A percentile compares a stretch with the other conserved stretches of the same genome.
Evolutionary conservation across 64 coral and sea anemone species (phyloP).

Genomic region (Astreopora myriophthalma): DNA sequence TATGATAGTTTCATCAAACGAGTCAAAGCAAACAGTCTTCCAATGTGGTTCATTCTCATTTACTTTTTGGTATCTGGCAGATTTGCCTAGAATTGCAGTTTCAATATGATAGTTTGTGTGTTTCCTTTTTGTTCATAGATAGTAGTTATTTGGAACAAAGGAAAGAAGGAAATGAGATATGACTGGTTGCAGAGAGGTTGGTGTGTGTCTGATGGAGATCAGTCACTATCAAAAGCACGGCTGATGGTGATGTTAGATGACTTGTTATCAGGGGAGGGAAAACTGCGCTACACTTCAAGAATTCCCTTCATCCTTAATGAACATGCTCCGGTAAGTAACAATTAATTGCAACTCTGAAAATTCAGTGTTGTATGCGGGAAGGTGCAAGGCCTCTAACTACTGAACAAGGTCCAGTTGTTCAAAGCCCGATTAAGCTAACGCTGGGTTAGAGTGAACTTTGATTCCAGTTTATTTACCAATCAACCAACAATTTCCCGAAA

Average conservation of each 20-base stretch:
- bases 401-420: no score
- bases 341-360: no score
- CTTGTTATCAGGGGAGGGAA: constrained; percentile 66
- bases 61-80: no score
- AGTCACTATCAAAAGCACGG: background rate
- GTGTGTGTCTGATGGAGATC: constrained; percentile 48
- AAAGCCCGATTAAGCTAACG: no score
- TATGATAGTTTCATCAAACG: no score
- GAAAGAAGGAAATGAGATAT: constrained; percentile 73
- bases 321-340: constrained; percentile 67
- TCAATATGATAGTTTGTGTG: background rate
- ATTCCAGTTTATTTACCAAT: no score
- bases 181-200: constrained; percentile 86
- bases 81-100: background rate
- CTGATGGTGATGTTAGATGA: constrained; percentile 53
- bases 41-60: no score
- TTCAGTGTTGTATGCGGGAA: no score
- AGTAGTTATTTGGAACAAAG: constrained; percentile 84
- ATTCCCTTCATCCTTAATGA: constrained; percentile 81
- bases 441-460: no score
- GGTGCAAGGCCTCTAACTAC: no score
- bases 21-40: no score
- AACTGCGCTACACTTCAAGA: constrained; percentile 44
- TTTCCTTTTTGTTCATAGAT: constrained; percentile 47
- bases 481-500: no score